Percentiles rank a stretch among this genome's conserved stretches.
Evolutionary conservation across 2,113 vertebrate species (phyloP).

Genomic region (Gavialis gangeticus): DNA sequence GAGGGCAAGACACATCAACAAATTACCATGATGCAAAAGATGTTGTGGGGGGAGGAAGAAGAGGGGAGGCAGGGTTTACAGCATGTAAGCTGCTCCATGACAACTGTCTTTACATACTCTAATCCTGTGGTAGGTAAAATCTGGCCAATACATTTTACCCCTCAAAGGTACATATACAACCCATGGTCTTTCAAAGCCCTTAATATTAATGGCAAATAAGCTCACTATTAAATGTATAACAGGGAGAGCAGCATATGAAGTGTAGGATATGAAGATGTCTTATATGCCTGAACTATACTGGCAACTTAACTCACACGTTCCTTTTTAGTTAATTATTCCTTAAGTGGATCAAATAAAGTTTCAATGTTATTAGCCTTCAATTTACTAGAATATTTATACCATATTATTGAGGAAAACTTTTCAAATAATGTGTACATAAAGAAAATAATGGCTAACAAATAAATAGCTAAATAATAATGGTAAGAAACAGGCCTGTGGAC

Average conservation of each 20-base stretch:
- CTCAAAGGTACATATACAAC: background rate
- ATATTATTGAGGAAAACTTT: background rate
- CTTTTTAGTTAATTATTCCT: background rate
- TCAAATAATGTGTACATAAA: background rate
- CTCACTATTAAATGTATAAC: background rate
- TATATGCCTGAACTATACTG: background rate
- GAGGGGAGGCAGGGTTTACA: too few relatives aligned
- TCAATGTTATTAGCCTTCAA: background rate
- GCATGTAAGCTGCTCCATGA: too few relatives aligned
- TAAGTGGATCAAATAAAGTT: background rate
- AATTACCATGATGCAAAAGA: too few relatives aligned
- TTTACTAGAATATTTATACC: background rate
- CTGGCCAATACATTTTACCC: background rate
- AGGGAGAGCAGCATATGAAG: background rate
- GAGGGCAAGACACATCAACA: background rate
- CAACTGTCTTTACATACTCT: too few relatives aligned
- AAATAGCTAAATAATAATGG: background rate
- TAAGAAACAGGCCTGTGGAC: background rate
- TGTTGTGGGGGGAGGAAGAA: too few relatives aligned
- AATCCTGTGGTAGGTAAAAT: too few relatives aligned
- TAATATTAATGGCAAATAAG: background rate
- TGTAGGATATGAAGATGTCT: background rate
- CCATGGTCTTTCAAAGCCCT: background rate
- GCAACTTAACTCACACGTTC: background rate
- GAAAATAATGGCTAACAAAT: background rate